Conservation (phyloP, 2,797 vertebrate species). For the Oryzias sinensis region DNA sequence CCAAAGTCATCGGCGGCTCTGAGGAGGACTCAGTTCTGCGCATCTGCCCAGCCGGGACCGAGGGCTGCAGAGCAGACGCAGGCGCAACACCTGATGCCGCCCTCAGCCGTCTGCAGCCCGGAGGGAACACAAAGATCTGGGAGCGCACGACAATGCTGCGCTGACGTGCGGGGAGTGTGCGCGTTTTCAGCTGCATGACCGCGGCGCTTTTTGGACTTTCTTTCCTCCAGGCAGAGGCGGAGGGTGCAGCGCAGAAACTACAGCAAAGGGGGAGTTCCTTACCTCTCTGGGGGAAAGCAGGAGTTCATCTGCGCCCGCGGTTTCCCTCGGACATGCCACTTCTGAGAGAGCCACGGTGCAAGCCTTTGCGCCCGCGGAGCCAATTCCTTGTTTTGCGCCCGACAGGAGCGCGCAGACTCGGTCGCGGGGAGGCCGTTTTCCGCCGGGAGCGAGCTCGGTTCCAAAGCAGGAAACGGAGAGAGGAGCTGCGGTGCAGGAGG, state of each 20-base stretch:
- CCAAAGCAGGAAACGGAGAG: not conserved
- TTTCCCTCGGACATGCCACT: slow-evolving; percentile 72
- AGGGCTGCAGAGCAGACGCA: slow-evolving; percentile 28
- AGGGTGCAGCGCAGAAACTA: not conserved
- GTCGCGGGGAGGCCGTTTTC: slow-evolving; percentile 1
- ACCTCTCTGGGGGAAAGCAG: slow-evolving; percentile 78
- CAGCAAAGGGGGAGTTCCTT: not conserved
- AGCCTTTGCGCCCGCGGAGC: slow-evolving; percentile 42
- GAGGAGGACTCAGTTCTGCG: slow-evolving; percentile 23
- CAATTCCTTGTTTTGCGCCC: slow-evolving; percentile 44
- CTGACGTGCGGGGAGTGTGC: not conserved
- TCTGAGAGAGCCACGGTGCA: slow-evolving; percentile 72
- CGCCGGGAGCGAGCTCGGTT: not conserved
- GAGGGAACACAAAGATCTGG: slow-evolving; percentile 20
- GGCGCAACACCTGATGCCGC: slow-evolving; percentile 19
- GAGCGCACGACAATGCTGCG: slow-evolving; percentile 1
- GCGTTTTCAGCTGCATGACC: not conserved
- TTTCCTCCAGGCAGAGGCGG: slow-evolving; percentile 20
- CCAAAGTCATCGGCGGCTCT: slow-evolving; percentile 69
- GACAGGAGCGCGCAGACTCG: slow-evolving; percentile 5
- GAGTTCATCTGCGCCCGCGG: slow-evolving; percentile 69
- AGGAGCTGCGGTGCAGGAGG: not conserved
- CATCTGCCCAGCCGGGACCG: slow-evolving; percentile 42
- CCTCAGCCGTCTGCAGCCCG: slow-evolving; percentile 33
- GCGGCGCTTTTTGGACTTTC: slow-evolving; percentile 16